phyloP scores from a whole-genome alignment of 2,113 vertebrate species.

The Jacana jacana region DNA sequence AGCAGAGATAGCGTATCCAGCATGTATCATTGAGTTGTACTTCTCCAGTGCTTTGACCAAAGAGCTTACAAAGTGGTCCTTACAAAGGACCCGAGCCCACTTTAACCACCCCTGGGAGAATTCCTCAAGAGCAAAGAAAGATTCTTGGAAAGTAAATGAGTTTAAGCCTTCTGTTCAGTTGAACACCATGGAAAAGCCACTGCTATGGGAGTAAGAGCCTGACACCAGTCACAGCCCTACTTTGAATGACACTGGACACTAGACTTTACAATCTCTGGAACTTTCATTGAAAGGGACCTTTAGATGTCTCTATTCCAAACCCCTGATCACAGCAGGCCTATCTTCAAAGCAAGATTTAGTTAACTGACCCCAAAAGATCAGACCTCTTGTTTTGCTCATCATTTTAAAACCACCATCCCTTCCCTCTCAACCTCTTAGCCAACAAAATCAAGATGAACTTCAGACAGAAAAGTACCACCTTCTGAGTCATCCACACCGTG shows the following conservation, averaged over 20 bases:
- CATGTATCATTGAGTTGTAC: neutral
- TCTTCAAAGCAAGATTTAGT: neutral
- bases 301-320: neutral
- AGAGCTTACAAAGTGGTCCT: neutral
- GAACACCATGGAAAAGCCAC: neutral
- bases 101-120: neutral
- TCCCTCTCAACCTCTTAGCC: neutral
- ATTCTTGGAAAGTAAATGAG: neutral
- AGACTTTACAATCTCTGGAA: neutral
- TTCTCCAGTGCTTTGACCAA: neutral
- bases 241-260: neutral
- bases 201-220: neutral
- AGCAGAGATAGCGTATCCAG: neutral
- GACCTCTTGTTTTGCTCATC: neutral
- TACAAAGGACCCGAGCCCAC: neutral
- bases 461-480: neutral
- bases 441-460: neutral
- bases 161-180: neutral
- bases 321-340: neutral
- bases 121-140: neutral
- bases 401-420: neutral
- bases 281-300: neutral
- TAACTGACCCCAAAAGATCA: neutral
- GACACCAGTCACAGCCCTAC: neutral
- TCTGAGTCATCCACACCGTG: neutral